Conservation (phyloP, 2,888 invertebrate species). For the Lepidochrysops patricia region DNA sequence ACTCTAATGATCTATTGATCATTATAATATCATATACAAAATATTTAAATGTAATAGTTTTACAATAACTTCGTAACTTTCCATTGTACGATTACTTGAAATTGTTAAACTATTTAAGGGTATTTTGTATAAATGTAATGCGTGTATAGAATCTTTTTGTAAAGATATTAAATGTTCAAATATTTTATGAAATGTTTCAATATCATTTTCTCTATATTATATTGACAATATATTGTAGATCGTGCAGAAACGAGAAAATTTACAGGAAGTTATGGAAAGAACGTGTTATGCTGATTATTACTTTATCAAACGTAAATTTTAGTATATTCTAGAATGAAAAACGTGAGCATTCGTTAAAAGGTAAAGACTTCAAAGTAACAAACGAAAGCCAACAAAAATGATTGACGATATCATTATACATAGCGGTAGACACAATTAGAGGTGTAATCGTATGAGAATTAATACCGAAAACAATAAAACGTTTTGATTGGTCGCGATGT, state of each 20-base stretch:
- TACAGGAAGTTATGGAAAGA: not conserved
- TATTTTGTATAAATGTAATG: too few relatives aligned
- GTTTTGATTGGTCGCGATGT: constrained; percentile 8
- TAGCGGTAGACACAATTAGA: constrained; percentile 5
- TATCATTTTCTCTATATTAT: not conserved
- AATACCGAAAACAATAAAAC: constrained; percentile 10
- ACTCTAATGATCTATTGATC: constrained; percentile 8
- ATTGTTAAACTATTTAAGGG: not conserved
- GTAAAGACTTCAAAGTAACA: not conserved
- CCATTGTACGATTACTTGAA: not conserved
- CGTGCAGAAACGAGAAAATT: not conserved
- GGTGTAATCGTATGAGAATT: constrained; percentile 9
- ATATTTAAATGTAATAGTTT: constrained; percentile 17
- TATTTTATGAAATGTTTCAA: too few relatives aligned
- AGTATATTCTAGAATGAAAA: not conserved
- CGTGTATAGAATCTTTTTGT: not conserved
- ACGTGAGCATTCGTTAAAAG: not conserved
- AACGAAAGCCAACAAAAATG: constrained; percentile 1
- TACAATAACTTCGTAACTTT: not conserved
- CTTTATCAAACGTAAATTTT: not conserved
- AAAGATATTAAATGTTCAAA: too few relatives aligned
- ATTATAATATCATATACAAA: constrained; percentile 13
- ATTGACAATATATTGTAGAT: not conserved
- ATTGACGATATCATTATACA: constrained; percentile 7
- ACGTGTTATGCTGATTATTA: not conserved